Evolutionary conservation across 1,140 invertebrate species (phyloP), one percentile per base, ranked within the genome.

Genomic region (Ceratina calcarata): DNA sequence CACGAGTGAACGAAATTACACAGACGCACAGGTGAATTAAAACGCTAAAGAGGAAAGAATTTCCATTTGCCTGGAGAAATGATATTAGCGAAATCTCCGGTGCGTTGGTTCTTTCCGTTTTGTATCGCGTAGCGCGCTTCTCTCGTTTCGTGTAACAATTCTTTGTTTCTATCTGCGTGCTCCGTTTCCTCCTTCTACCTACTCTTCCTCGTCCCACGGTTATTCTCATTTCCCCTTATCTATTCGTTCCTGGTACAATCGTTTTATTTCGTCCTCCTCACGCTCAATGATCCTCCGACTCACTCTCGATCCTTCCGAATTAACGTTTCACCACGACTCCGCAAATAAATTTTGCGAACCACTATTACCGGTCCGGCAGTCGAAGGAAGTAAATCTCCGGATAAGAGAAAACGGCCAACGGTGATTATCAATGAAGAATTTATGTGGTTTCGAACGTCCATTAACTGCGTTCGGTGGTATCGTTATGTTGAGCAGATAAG

Each of bases 331-430:
- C 83, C 84, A 82, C 80, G 83, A 82, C 73, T 85, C 83, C 79
- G 83, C 83, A 85, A 85, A 85, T 85, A 85, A 85, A 85, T 85
- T 84, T 85, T 78, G 74, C 61, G 74, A 71, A 72, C 83, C 69
- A 71, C 84, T 66, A 78, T 81, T 85, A 85, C 79, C 82, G 55
- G 66, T 27, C 55, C 78, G 8, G 72, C 27, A 57, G 4, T 61
- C 18, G 69, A 81, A 84, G 58, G 78, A 85, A 85, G 69, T 85
- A 85, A 85, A 85, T 85, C 83, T 82, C 71, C 83, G 84, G 79
- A 85, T 85, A 85, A 85, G 79, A 53, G 79, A 58, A 74, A 53
- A 81, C 77, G 58, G 73, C 73, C 64, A 69, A 60, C 70, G 32
- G 22, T 16, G 66, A 69, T 81, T 71, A 85, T 85, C 78, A 70